Conservation (phyloP, 2,113 vertebrate genomes). For the Archilochus colubris region DNA sequence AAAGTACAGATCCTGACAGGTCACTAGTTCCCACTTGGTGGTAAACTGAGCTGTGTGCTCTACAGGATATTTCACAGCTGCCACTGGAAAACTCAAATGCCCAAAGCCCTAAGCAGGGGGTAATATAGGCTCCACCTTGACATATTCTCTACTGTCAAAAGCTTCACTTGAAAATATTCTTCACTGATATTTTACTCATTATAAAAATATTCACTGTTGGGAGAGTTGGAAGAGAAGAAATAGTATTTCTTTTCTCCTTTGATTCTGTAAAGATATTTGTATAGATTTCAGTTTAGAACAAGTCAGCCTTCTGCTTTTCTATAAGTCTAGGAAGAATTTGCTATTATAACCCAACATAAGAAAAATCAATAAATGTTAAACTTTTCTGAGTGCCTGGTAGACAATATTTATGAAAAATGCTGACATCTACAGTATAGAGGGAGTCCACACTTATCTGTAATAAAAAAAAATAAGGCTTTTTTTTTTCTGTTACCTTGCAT, state of each 20-base stretch:
- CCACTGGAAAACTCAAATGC: not conserved
- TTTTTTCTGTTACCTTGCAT: not conserved
- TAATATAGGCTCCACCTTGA: not conserved
- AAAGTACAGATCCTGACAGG: conserved; percentile 24
- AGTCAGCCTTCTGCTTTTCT: not conserved
- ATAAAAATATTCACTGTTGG: not conserved
- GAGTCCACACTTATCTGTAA: conserved; percentile 23
- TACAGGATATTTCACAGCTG: not conserved
- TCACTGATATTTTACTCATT: not conserved
- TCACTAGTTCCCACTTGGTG: not conserved
- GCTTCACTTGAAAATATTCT: not conserved
- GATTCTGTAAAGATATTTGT: not conserved
- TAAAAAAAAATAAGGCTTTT: not conserved
- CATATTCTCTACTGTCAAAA: not conserved
- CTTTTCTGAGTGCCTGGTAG: conserved; percentile 1
- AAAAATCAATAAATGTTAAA: conserved; percentile 44
- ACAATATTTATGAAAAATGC: conserved; percentile 52
- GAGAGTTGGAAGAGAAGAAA: not conserved
- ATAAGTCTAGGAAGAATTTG: conserved; percentile 32
- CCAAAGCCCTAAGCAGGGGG: not conserved
- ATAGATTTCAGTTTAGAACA: not conserved
- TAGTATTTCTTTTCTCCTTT: not conserved
- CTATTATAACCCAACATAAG: not conserved
- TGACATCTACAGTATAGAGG: not conserved
- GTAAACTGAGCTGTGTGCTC: not conserved